phyloP scores from a whole-genome alignment of 2,888 invertebrate genomes.

The Aleiodes alternator region DNA sequence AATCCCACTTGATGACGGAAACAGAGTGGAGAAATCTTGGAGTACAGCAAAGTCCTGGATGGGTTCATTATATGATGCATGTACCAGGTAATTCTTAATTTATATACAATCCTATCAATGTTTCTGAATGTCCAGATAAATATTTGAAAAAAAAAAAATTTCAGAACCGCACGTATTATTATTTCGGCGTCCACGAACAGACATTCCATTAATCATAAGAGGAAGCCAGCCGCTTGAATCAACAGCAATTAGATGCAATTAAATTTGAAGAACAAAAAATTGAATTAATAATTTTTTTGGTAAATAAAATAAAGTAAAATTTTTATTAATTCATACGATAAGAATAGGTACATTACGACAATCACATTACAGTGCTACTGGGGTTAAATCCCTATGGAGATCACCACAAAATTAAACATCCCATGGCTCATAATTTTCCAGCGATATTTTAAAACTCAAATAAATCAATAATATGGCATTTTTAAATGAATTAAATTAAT shows the following conservation, averaged over 20 bases:
- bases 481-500: background rate
- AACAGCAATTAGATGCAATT: slow-evolving; percentile 45
- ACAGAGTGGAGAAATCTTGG: slow-evolving; percentile 96
- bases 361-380: slow-evolving; percentile 27
- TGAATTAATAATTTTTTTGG: background rate
- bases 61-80: slow-evolving; percentile 94
- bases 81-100: slow-evolving; percentile 79
- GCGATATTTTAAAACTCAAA: background rate
- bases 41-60: slow-evolving; percentile 94
- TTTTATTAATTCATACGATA: slow-evolving; percentile 29
- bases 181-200: slow-evolving; percentile 81
- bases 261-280: slow-evolving; percentile 25
- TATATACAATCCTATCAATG: too few relatives aligned
- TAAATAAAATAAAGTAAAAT: slow-evolving; percentile 18
- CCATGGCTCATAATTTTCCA: background rate
- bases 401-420: slow-evolving; percentile 3
- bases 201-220: slow-evolving; percentile 51
- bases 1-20: slow-evolving; percentile 94
- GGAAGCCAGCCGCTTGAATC: slow-evolving; percentile 38
- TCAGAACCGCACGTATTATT: slow-evolving; percentile 90
- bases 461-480: background rate
- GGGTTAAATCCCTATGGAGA: slow-evolving; percentile 14
- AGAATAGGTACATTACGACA: slow-evolving; percentile 29
- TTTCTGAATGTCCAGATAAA: slow-evolving; percentile 16
- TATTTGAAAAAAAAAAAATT: slow-evolving; percentile 52